Base-by-base conservation (phyloP, 2,113 vertebrate genomes). In the Dasyornis broadbenti region DNA sequence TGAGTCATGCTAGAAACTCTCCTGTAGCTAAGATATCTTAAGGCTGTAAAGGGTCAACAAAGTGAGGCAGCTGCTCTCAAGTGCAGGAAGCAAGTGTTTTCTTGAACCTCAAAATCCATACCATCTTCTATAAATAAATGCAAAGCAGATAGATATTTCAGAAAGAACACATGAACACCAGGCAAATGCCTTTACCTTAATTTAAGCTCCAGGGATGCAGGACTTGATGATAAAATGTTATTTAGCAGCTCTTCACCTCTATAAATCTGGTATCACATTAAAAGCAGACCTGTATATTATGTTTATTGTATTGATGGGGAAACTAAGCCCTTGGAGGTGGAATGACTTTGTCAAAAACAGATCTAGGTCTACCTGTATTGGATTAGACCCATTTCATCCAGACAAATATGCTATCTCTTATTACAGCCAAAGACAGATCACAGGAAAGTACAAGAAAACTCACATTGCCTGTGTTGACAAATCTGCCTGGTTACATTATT, bases 1-100 rank as follows among this genome's bases (percentile, higher is more conserved):
- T 91, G 73, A 96, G 53, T 96, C 90, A 91, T 21, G 22, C 19
- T 47, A 88, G 84, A 81, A 94, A 52, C 40, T 49, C 37, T 80
- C 33, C 66, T 69, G n/a, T 65, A 68, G 27, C 45, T 61, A n/a
- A 87, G 61, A 52, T 22, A 64, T 44, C 44, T 85, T 91, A 49
- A 64, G 69, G 57, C 37, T 4, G 2, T 40, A 44, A 90, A 73
- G 76, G 37, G 72, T 90, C 68, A 77, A 47, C 42, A 22, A 80
- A 73, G 52, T 11, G 24, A 80, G 54, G 49, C 1, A 83, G 71
- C 37, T 76, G 63, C 63, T 90, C 42, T 57, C 35, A 59, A 82
- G 57, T 14, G 49, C 81, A 72, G 66, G 57, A 91, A 87, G 42
- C 1, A 3, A 83, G 33, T 14, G 19, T 69, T 91, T 68, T 31